Evolutionary conservation across 2,888 invertebrate genomes (phyloP).

Genomic region (Brenthis ino): DNA sequence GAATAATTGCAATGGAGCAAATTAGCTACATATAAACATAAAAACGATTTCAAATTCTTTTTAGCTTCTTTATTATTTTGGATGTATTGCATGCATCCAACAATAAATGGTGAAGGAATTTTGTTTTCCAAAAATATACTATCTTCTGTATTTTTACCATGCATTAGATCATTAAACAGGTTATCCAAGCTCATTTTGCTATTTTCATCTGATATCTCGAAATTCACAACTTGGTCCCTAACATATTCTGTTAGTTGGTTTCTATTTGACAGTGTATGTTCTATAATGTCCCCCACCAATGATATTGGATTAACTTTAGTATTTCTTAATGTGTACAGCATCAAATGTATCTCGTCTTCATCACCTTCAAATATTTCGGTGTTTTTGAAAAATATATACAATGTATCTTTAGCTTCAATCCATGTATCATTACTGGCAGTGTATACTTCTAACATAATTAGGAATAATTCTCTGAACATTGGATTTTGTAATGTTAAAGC

Average conservation of each 20-base stretch:
- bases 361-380: slow-evolving; percentile 85
- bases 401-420: slow-evolving; percentile 78
- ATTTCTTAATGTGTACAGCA: slow-evolving; percentile 81
- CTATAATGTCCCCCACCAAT: slow-evolving; percentile 63
- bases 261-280: slow-evolving; percentile 64
- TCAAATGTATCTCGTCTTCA: slow-evolving; percentile 85
- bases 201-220: slow-evolving; percentile 63
- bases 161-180: slow-evolving; percentile 68
- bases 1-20: slow-evolving; percentile 84
- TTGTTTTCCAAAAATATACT: slow-evolving; percentile 67
- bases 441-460: slow-evolving; percentile 82
- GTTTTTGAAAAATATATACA: slow-evolving; percentile 82
- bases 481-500: slow-evolving; percentile 76
- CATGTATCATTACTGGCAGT: slow-evolving; percentile 65
- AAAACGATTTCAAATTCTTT: slow-evolving; percentile 64
- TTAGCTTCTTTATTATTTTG: slow-evolving; percentile 61
- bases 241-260: slow-evolving; percentile 60
- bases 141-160: slow-evolving; percentile 58
- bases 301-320: slow-evolving; percentile 59
- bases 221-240: slow-evolving; percentile 63
- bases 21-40: slow-evolving; percentile 75
- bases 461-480: slow-evolving; percentile 80
- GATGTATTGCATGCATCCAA: slow-evolving; percentile 68
- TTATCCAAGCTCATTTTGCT: slow-evolving; percentile 59
- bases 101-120: slow-evolving; percentile 69